These are phyloP conservation scores for Spea hammondii DNA, from an alignment of 2,797 vertebrate genomes.

Conservation along the genomic window DNA sequence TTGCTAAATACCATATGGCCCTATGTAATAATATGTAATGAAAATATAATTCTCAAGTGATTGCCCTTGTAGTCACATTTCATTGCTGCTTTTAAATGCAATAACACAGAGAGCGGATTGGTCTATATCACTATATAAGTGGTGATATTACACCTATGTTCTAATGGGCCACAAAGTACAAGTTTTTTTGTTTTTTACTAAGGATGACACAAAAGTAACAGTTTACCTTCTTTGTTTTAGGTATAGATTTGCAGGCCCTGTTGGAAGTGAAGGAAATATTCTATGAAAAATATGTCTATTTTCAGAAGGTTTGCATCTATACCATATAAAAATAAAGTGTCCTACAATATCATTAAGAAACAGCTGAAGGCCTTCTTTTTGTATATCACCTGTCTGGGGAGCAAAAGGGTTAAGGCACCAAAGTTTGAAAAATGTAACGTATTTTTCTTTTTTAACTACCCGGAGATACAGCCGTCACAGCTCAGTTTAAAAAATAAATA, in stretches of 20 bases:
- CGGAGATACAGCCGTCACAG: too few relatives aligned
- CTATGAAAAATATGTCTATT: slow-evolving; percentile 44
- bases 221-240: slow-evolving; percentile 19
- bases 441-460: too few relatives aligned
- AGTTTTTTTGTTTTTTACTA: slow-evolving; percentile 17
- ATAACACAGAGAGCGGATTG: slow-evolving; percentile 42
- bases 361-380: too few relatives aligned
- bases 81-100: slow-evolving; percentile 39
- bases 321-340: too few relatives aligned
- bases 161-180: slow-evolving; percentile 34
- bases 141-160: slow-evolving; percentile 23
- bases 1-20: slow-evolving; percentile 41
- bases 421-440: too few relatives aligned
- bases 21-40: slow-evolving; percentile 41
- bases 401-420: too few relatives aligned
- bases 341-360: too few relatives aligned
- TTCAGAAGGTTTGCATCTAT: slow-evolving; percentile 30
- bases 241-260: slow-evolving; percentile 22
- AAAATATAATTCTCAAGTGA: slow-evolving; percentile 41
- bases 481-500: too few relatives aligned
- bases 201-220: background rate
- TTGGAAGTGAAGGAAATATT: slow-evolving; percentile 23
- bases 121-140: slow-evolving; percentile 37
- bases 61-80: slow-evolving; percentile 15
- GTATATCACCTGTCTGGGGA: too few relatives aligned